These are phyloP conservation scores for Selene dorsalis DNA, from an alignment of 2,797 vertebrate species.

Conservation along the genomic window DNA sequence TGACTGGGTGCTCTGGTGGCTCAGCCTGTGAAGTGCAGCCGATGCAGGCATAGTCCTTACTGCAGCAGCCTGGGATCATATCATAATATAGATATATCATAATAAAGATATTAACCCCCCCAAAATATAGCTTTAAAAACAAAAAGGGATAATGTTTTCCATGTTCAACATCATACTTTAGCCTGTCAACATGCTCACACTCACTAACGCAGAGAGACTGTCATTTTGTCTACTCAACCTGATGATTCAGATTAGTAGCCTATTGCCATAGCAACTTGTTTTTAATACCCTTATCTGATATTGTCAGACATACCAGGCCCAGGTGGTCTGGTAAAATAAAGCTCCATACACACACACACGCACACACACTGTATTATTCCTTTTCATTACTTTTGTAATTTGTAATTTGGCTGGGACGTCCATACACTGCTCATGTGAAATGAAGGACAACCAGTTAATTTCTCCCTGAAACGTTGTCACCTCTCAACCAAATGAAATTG, in stretches of 20 bases:
- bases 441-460: not conserved
- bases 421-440: not conserved
- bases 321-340: slow-evolving; percentile 8
- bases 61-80: too few species aligned
- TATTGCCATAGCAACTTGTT: not conserved
- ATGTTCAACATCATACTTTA: not conserved
- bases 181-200: not conserved
- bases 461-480: not conserved
- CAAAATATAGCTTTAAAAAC: too few species aligned
- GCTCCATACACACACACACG: too few species aligned
- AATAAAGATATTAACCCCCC: too few species aligned
- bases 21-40: too few species aligned
- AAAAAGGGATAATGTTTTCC: not conserved
- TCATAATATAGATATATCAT: too few species aligned
- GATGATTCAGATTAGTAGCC: not conserved
- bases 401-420: not conserved
- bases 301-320: not conserved
- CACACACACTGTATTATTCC: not conserved
- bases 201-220: not conserved
- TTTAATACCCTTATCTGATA: not conserved
- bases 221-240: not conserved
- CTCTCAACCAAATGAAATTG: not conserved
- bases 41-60: too few species aligned
- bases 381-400: not conserved
- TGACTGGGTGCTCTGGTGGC: too few species aligned